Evolutionary conservation across 2,888 invertebrate genomes (phyloP).

Genomic region (Epsilonema sp.): DNA sequence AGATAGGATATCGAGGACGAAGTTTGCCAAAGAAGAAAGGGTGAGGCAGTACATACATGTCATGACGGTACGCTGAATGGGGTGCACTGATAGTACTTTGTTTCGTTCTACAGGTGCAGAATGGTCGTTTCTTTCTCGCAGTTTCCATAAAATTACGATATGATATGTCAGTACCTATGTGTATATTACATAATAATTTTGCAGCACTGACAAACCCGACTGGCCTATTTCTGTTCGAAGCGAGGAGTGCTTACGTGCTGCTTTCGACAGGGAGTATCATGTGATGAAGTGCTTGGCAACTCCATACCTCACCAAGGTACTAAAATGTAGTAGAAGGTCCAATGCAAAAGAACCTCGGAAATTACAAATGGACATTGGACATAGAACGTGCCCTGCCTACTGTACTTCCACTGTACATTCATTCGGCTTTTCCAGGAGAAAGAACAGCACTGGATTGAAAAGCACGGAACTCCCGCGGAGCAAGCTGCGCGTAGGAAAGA

Average conservation of each 20-base stretch:
- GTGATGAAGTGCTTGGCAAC: slow-evolving; percentile 2
- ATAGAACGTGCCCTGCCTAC: no score
- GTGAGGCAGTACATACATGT: no score
- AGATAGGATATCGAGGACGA: neutral
- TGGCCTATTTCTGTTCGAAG: neutral
- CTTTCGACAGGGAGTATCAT: neutral
- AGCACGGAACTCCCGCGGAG: slow-evolving; percentile 1
- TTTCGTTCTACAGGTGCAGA: no score
- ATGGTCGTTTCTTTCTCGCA: no score
- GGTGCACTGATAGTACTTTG: no score
- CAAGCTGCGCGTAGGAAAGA: neutral
- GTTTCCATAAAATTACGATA: no score
- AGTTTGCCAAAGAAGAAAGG: neutral
- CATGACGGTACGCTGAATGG: no score
- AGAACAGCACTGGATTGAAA: neutral
- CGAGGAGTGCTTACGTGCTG: neutral
- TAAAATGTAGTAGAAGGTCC: no score
- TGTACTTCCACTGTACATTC: neutral
- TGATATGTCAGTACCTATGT: neutral
- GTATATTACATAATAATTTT: neutral
- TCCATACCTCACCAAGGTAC: neutral
- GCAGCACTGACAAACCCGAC: neutral
- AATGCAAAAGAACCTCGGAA: no score
- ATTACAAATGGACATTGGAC: no score
- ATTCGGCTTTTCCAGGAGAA: neutral